phyloP scores from a whole-genome alignment of 2,113 vertebrate species.

The Pseudolaguvia tuberculata region DNA sequence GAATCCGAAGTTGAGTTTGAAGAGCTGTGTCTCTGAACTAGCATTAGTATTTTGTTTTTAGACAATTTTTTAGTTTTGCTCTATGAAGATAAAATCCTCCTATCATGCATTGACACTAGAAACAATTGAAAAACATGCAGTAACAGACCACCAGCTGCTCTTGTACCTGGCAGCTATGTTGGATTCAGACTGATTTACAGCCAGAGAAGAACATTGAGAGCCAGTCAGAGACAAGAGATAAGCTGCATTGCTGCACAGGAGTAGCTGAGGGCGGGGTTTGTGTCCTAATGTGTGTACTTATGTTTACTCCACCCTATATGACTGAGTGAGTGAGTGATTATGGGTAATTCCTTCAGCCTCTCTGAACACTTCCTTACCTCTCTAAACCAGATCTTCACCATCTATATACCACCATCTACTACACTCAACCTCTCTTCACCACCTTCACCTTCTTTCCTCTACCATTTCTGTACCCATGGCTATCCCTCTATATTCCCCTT shows the following conservation, averaged over 20 bases:
- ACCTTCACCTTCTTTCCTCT: no score
- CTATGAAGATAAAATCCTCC: constrained; percentile 54
- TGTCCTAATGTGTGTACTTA: no score
- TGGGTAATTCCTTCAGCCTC: constrained; percentile 59
- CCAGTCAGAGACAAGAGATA: constrained; percentile 21
- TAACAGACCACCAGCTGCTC: constrained; percentile 43
- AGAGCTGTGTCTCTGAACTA: no score
- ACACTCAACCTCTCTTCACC: no score
- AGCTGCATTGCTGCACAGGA: constrained; percentile 13
- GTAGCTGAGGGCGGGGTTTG: constrained; percentile 24
- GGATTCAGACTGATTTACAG: constrained; percentile 9
- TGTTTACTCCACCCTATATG: no score
- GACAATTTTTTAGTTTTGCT: no score
- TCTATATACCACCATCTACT: no score
- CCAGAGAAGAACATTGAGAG: background rate
- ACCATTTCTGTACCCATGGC: no score
- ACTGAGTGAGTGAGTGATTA: constrained; percentile 13
- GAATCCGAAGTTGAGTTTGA: no score
- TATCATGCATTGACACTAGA: constrained; percentile 58
- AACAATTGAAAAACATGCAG: constrained; percentile 63
- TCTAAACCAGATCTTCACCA: no score
- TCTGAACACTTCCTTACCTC: constrained; percentile 15
- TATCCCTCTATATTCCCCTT: no score
- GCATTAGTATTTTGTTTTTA: no score
- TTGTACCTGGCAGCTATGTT: constrained; percentile 17